phyloP scores from a whole-genome alignment of 2,113 vertebrate species.

The Lepisosteus osseus region DNA sequence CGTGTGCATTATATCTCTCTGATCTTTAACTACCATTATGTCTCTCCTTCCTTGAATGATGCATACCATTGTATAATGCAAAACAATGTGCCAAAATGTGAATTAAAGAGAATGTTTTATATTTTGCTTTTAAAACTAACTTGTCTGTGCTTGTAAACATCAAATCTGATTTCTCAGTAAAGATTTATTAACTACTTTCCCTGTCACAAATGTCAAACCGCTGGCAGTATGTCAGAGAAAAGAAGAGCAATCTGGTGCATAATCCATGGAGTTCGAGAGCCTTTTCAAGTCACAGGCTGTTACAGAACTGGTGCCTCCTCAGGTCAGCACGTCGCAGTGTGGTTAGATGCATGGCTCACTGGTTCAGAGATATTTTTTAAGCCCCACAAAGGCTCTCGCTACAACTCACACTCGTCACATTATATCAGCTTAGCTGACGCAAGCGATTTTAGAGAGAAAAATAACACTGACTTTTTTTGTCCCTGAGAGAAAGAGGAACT shows the following conservation, averaged over 20 bases:
- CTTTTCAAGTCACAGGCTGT: neutral
- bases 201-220: neutral
- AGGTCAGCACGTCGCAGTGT: conserved; percentile 10
- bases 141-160: too few species aligned
- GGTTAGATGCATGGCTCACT: neutral
- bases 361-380: neutral
- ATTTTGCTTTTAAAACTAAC: too few species aligned
- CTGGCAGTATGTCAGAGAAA: neutral
- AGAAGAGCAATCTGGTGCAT: neutral
- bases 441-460: neutral
- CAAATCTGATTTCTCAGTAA: too few species aligned
- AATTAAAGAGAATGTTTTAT: too few species aligned
- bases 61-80: too few species aligned
- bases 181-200: neutral
- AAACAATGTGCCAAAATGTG: too few species aligned
- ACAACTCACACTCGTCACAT: neutral
- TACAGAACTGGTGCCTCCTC: neutral
- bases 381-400: neutral
- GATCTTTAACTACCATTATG: too few species aligned
- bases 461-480: neutral
- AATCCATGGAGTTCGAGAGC: neutral
- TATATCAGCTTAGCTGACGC: conserved; percentile 3
- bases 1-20: too few species aligned
- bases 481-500: neutral
- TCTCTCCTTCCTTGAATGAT: too few species aligned